Evolutionary conservation across 2,888 invertebrate species (phyloP).

Genomic region (Dromius quadrimaculatus): DNA sequence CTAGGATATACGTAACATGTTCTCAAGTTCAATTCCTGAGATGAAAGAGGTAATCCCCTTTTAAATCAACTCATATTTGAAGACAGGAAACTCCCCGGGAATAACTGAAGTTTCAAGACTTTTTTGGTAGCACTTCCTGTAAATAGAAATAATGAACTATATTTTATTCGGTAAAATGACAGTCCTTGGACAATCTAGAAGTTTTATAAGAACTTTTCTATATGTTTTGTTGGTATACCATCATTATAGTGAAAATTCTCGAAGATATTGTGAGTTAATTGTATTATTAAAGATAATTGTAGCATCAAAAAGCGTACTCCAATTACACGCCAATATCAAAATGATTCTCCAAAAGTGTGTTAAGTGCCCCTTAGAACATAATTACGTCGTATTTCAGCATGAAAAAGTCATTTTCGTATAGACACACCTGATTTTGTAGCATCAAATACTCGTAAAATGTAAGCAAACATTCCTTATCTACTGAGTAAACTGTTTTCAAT

Average conservation of each 20-base stretch:
- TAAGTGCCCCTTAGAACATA: slow-evolving; percentile 43
- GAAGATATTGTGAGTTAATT: too few relatives aligned
- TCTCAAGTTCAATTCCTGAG: slow-evolving; percentile 5
- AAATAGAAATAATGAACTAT: slow-evolving; percentile 34
- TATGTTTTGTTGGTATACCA: too few relatives aligned
- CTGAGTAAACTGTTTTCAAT: slow-evolving; percentile 43
- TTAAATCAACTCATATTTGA: slow-evolving; percentile 25
- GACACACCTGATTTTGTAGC: slow-evolving; percentile 46
- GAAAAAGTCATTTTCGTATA: slow-evolving; percentile 46
- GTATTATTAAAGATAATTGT: too few relatives aligned
- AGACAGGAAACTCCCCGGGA: slow-evolving; percentile 14
- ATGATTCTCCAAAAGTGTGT: too few relatives aligned
- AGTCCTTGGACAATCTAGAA: slow-evolving; percentile 24
- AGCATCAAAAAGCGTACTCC: too few relatives aligned
- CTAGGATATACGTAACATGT: background rate
- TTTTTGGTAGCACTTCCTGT: slow-evolving; percentile 9
- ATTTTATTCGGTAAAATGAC: slow-evolving; percentile 32
- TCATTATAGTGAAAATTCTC: too few relatives aligned
- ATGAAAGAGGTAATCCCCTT: slow-evolving; percentile 31
- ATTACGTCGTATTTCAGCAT: slow-evolving; percentile 49
- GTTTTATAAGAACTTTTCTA: too few relatives aligned
- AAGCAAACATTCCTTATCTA: slow-evolving; percentile 48
- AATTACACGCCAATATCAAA: too few relatives aligned
- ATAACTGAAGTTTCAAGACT: slow-evolving; percentile 16
- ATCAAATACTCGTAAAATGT: slow-evolving; percentile 50